Base-by-base conservation (phyloP, 1,140 invertebrate genomes). In the Zaprionus kolodkinae region DNA sequence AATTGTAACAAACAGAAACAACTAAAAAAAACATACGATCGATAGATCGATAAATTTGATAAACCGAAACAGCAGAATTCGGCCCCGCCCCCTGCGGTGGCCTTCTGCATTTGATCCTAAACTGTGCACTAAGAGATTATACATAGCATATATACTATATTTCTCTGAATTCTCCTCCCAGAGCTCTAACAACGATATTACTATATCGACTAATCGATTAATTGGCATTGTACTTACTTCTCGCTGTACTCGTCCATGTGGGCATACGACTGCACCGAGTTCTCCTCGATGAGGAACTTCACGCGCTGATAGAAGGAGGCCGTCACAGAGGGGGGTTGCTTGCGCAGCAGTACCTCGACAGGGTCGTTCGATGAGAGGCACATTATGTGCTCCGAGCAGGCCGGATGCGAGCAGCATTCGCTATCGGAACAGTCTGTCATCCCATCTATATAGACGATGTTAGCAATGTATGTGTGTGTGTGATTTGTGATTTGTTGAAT, bases 221-320 rank as follows among this genome's bases (percentile, higher is more conserved):
- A 21, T 72, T 64, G 75, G 69, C 66, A 25, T 57, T 89, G 73
- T 75, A 95, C 96, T 96, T 96, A 99, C 99, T 97, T 99, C 95
- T 99, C 98, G 81, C 97, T 98, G 94, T 99, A 99, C 93, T 99
- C 97, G 93, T 98, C 97, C 94, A 97, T 96, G 91, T 98, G 97
- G 25, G 98, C 98, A 94, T 99, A 99, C 88, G 97, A 98, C 93
- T 99, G 99, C 30, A 99, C 98, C 68, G 97, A 98, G 93, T 99
- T 98, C 93, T 99, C 98, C 94, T 99, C 98, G 68, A 99, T 98
- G 63, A 99, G 95, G 93, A 99, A 99, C 91, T 98, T 98, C 92
- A 99, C 98, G 48, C 98, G 95, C 92, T 99, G 98, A 92, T 99
- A 99, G 93, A 99, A 99, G 1, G 98, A 98, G 6, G 98, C 98